A percentile compares a stretch with the other conserved stretches of the same genome.
Evolutionary conservation across 2,797 vertebrate genomes (phyloP).

Genomic region (Thaleichthys pacificus): DNA sequence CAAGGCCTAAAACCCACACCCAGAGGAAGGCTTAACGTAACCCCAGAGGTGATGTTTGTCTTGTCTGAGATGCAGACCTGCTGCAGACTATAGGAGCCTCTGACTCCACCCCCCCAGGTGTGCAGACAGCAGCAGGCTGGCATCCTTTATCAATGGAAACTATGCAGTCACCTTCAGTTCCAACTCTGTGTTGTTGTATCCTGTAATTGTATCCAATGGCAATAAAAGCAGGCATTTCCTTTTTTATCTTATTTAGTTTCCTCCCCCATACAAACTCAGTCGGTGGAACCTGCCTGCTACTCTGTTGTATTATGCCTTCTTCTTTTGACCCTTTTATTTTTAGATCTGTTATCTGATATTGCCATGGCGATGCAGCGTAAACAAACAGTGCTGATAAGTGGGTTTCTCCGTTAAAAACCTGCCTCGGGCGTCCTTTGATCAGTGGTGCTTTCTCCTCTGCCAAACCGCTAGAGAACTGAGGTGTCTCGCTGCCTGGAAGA

Average conservation of each 20-base stretch:
- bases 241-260: slow-evolving; percentile 58
- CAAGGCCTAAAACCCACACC: too few relatives aligned
- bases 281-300: slow-evolving; percentile 64
- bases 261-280: slow-evolving; percentile 52
- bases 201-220: slow-evolving; percentile 49
- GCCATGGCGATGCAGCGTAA: slow-evolving; percentile 73
- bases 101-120: too few relatives aligned
- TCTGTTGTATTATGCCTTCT: slow-evolving; percentile 55
- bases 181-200: slow-evolving; percentile 41
- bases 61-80: too few relatives aligned
- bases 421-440: slow-evolving; percentile 63
- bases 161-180: slow-evolving; percentile 19
- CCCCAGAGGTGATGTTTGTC: too few relatives aligned
- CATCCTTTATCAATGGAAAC: background rate
- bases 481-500: background rate
- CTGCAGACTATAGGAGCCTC: too few relatives aligned
- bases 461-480: slow-evolving; percentile 55
- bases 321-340: slow-evolving; percentile 63
- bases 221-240: slow-evolving; percentile 64
- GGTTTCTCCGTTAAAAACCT: slow-evolving; percentile 51
- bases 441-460: slow-evolving; percentile 64
- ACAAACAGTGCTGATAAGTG: slow-evolving; percentile 60
- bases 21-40: too few relatives aligned
- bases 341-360: slow-evolving; percentile 72
- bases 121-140: too few relatives aligned